Evolutionary conservation across 2,797 vertebrate species (phyloP).

Genomic region (Lagodon rhomboides): DNA sequence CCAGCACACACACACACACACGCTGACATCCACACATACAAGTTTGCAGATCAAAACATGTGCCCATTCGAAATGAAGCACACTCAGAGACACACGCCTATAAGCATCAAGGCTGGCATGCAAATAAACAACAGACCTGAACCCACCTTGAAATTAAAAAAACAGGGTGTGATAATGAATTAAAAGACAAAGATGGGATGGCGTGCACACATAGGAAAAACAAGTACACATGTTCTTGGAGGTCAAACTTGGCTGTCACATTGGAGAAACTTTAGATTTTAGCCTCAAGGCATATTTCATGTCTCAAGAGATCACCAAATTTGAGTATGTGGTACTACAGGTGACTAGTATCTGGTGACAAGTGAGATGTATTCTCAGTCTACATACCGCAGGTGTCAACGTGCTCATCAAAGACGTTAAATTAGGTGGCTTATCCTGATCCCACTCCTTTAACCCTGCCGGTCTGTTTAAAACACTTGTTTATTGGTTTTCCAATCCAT

Average conservation of each 20-base stretch:
- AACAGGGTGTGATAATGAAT: not conserved
- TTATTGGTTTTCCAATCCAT: not conserved
- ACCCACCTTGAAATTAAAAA: not conserved
- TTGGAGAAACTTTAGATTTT: not conserved
- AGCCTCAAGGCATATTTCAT: conserved; percentile 1
- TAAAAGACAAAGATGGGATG: not conserved
- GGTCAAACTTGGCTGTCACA: not conserved
- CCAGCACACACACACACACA: not conserved
- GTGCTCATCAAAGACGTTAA: not conserved
- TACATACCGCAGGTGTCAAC: not conserved
- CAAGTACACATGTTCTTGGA: not conserved
- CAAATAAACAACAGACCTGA: not conserved
- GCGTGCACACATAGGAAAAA: not conserved
- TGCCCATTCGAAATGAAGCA: not conserved
- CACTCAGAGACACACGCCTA: conserved; percentile 2
- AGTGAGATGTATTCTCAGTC: not conserved
- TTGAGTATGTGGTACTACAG: not conserved
- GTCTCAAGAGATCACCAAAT: not conserved
- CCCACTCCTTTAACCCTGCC: not conserved
- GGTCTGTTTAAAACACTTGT: not conserved
- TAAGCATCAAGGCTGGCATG: conserved; percentile 27
- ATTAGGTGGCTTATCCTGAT: not conserved
- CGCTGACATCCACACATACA: not conserved
- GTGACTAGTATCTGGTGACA: not conserved
- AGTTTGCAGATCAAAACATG: not conserved